phyloP scores from a whole-genome alignment of 1,140 invertebrate species.

The Platorchestia sp. region DNA sequence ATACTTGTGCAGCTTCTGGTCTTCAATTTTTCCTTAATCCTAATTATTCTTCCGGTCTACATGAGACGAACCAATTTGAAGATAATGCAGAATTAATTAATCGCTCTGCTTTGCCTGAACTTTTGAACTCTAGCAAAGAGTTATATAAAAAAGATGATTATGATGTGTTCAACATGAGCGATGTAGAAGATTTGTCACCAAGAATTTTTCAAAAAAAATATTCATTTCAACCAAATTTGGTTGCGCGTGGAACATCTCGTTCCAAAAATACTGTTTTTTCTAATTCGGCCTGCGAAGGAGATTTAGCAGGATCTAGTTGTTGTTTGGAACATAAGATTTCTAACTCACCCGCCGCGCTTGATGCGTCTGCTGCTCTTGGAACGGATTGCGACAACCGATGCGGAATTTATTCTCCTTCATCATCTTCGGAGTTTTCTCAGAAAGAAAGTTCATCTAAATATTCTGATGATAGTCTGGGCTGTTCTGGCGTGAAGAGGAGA shows the following conservation, averaged over 20 bases:
- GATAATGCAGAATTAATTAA: not conserved
- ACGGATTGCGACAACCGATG: not conserved
- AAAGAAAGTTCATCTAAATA: not conserved
- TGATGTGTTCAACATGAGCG: not conserved
- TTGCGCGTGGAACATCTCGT: not conserved
- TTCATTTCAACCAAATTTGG: not conserved
- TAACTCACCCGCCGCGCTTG: not conserved
- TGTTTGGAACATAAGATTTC: not conserved
- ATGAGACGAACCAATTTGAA: not conserved
- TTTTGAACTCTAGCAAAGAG: not conserved
- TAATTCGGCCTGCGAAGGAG: not conserved
- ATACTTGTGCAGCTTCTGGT: not conserved
- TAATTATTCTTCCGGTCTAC: not conserved
- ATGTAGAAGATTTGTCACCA: not conserved
- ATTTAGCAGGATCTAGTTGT: not conserved
- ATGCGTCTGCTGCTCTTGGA: not conserved
- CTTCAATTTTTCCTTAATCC: not conserved
- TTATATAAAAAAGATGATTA: not conserved
- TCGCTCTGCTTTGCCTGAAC: not conserved
- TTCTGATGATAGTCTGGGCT: not conserved
- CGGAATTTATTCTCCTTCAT: not conserved
- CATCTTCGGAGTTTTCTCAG: not conserved
- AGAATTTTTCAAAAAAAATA: not conserved
- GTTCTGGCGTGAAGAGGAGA: not conserved
- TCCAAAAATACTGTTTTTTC: not conserved